Conservation (phyloP, 2,797 vertebrate species). For the Phalanger gymnotis region DNA sequence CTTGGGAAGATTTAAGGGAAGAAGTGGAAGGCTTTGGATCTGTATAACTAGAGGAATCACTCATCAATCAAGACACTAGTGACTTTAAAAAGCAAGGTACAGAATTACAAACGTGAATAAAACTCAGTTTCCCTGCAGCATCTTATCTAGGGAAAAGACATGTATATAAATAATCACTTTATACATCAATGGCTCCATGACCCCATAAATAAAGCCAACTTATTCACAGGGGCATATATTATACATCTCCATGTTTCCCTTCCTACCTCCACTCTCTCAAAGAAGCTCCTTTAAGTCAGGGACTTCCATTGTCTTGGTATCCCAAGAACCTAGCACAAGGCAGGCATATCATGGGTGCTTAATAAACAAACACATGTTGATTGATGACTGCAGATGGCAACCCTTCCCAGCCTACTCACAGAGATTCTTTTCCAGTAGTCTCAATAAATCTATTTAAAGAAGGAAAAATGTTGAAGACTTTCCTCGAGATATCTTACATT, state of each 20-base stretch:
- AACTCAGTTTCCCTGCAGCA: not conserved
- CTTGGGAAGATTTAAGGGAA: not conserved
- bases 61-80: not conserved
- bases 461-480: not conserved
- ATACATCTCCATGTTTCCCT: not conserved
- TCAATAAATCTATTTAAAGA: not conserved
- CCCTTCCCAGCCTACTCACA: not conserved
- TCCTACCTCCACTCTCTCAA: not conserved
- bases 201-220: not conserved
- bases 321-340: not conserved
- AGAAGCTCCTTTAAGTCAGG: not conserved
- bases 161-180: not conserved
- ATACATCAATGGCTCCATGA: not conserved
- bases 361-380: not conserved
- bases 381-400: not conserved
- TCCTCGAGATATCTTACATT: not conserved
- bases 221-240: not conserved
- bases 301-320: not conserved
- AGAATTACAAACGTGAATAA: not conserved
- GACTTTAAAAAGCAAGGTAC: not conserved
- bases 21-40: not conserved
- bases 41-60: not conserved
- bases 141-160: not conserved
- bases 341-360: not conserved
- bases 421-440: not conserved